phyloP scores from a whole-genome alignment of 1,140 invertebrate species.

The Ips nitidus region DNA sequence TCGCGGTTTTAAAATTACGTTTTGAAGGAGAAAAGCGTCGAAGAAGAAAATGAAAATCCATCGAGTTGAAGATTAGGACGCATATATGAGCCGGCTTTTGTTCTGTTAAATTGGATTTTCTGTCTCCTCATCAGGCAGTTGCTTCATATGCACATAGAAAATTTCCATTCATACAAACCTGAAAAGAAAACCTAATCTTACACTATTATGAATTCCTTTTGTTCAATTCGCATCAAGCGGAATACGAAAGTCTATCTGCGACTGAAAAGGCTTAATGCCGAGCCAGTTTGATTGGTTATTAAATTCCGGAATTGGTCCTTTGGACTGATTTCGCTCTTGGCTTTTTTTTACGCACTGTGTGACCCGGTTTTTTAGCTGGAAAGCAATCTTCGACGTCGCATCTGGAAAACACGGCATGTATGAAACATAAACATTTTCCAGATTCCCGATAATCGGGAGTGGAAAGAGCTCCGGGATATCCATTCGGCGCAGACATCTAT shows the following conservation, averaged over 20 bases:
- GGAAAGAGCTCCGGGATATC: conserved; percentile 20
- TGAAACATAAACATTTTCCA: conserved; percentile 34
- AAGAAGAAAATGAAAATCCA: conserved; percentile 30
- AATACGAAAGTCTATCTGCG: neutral
- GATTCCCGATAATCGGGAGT: conserved; percentile 16
- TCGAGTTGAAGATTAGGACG: conserved; percentile 26
- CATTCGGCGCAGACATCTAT: conserved; percentile 33
- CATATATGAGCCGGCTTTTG: conserved; percentile 29
- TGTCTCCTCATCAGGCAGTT: conserved; percentile 39
- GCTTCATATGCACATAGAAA: conserved; percentile 41
- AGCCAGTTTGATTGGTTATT: neutral
- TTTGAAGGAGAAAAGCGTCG: conserved; percentile 3
- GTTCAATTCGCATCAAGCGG: conserved; percentile 15
- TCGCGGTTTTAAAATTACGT: conserved; percentile 14
- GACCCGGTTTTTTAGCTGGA: neutral
- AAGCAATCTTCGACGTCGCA: conserved; percentile 19
- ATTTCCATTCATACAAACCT: conserved; percentile 32
- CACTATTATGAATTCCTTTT: conserved; percentile 38
- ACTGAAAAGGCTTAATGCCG: neutral
- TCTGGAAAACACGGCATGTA: conserved; percentile 31
- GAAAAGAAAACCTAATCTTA: conserved; percentile 35
- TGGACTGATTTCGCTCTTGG: neutral
- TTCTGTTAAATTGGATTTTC: conserved; percentile 39
- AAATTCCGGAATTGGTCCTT: neutral
- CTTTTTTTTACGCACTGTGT: too few relatives aligned